Conservation (phyloP, 1,140 invertebrate genomes). For the Drosophila trapezifrons region DNA sequence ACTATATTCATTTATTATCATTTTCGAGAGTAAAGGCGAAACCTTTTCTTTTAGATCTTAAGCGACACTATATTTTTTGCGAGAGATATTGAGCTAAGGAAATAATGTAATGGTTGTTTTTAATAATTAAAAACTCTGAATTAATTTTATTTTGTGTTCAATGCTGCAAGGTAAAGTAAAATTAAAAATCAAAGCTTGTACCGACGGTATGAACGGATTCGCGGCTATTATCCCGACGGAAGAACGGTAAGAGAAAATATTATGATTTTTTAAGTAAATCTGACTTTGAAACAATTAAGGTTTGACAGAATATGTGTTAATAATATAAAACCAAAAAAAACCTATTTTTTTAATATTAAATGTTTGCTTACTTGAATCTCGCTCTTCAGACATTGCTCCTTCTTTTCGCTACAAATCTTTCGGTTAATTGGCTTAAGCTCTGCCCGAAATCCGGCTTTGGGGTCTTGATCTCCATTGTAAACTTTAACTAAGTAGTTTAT, state of each 20-base stretch:
- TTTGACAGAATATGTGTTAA: too few relatives aligned
- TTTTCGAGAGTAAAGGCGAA: too few relatives aligned
- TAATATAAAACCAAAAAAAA: not conserved
- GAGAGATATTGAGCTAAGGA: too few relatives aligned
- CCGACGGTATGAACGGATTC: not conserved
- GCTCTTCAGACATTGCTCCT: constrained; percentile 48
- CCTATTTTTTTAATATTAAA: not conserved
- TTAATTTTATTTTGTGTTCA: too few relatives aligned
- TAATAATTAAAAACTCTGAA: too few relatives aligned
- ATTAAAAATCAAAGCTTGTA: too few relatives aligned
- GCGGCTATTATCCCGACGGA: not conserved
- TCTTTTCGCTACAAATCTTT: constrained; percentile 69
- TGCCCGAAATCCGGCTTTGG: constrained; percentile 89
- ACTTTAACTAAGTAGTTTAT: constrained; percentile 95
- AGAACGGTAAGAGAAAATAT: too few relatives aligned
- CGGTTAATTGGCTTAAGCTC: constrained; percentile 87
- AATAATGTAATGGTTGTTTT: too few relatives aligned
- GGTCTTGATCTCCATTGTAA: constrained; percentile 90
- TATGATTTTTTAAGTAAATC: not conserved
- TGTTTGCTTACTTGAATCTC: constrained; percentile 53
- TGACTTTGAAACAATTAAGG: too few relatives aligned
- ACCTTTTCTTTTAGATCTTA: too few relatives aligned
- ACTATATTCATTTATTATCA: too few relatives aligned
- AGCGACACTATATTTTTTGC: too few relatives aligned
- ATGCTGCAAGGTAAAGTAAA: not conserved